phyloP scores from a whole-genome alignment of 2,797 vertebrate species.

The Danio jaintianensis region DNA sequence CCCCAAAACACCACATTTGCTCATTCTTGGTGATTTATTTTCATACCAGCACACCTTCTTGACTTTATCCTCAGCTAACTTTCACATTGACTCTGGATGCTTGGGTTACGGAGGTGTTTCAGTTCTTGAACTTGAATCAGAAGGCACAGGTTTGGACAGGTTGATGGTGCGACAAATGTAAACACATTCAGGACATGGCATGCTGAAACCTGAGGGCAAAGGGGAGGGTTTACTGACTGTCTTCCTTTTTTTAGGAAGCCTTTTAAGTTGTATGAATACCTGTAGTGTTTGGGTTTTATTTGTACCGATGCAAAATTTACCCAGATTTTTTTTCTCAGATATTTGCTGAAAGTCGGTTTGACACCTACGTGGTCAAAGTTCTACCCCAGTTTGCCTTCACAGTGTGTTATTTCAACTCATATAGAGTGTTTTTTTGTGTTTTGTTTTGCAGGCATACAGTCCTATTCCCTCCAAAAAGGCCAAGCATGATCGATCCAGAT shows the following conservation, averaged over 20 bases:
- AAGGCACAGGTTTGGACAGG: constrained; percentile 75
- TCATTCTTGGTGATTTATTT: not conserved
- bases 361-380: constrained; percentile 43
- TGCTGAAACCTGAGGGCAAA: constrained; percentile 73
- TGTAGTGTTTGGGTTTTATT: constrained; percentile 34
- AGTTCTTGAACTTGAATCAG: constrained; percentile 63
- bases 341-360: constrained; percentile 35
- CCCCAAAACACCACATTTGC: constrained; percentile 19
- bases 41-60: not conserved
- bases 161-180: constrained; percentile 69
- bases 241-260: constrained; percentile 45
- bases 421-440: constrained; percentile 14
- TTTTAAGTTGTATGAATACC: constrained; percentile 49
- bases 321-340: constrained; percentile 6
- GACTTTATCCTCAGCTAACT: not conserved
- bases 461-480: constrained; percentile 86
- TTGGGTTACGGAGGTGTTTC: constrained; percentile 36
- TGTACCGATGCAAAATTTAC: constrained; percentile 16
- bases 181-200: constrained; percentile 76
- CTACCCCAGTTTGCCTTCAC: constrained; percentile 6
- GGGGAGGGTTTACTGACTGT: constrained; percentile 58
- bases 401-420: constrained; percentile 18
- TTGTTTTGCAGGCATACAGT: constrained; percentile 84
- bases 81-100: not conserved
- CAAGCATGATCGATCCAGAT: constrained; percentile 87